Evolutionary conservation across 1,140 invertebrate genomes (phyloP), one percentile per base, ranked within the genome.

Genomic region (Drosophila malerkotliana): DNA sequence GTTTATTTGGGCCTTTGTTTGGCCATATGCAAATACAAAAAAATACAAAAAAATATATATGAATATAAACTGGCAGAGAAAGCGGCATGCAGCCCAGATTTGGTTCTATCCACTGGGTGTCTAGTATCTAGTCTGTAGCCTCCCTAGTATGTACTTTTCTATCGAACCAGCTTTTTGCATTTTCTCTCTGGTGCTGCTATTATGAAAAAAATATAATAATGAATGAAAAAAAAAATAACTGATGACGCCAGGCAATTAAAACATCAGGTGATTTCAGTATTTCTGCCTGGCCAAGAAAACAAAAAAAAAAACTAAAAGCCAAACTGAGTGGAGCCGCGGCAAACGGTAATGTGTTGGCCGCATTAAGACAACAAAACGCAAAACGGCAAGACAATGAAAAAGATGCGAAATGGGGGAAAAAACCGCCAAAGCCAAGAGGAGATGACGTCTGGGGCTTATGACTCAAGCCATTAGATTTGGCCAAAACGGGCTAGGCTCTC

Each of bases 231-330:
- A 41, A n/a, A 68, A 52, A 66, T 75, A 76, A 76, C 54, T 78
- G 81, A 85, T 87, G 82, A 85, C 82, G 75, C 66, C 71, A 66
- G 56, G 59, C 82, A 88, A 87, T 87, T 87, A 88, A 87, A 87
- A 87, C 72, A 87, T 87, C 82, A 87, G 82, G 82, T 87, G 82
- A 87, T 87, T 87, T 74, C 49, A 64, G 41, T 69, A 69, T 77
- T 62, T 87, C 10, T 68, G 80, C 81, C 69, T 61, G 69, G 26
- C 39, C 14, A 15, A 44, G 34, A 21, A 3, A 21, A 21, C 0
- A 21, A 21, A 21, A 21, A 21, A 21, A 21, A 21, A 21, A 21
- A 21, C 21, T 21, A 21, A 21, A 21, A 21, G 21, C 21, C 21
- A 21, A 21, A 21, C 21, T 21, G 21, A 21, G 21, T 21, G 21